These are phyloP conservation scores for Tetragonula carbonaria DNA, from an alignment of 2,888 invertebrate genomes.

Conservation along the genomic window DNA sequence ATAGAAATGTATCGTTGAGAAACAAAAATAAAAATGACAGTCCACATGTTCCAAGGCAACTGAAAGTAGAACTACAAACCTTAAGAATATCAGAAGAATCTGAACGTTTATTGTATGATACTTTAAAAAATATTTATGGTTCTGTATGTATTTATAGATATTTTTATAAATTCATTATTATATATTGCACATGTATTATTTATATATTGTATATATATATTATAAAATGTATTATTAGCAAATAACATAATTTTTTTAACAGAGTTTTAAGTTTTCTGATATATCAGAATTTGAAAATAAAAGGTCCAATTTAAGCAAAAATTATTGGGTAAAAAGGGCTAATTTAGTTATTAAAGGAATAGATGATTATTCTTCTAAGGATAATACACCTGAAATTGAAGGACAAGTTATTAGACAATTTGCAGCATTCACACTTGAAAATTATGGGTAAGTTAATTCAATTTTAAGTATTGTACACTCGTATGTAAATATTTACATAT, in stretches of 20 bases:
- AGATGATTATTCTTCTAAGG: slow-evolving; percentile 88
- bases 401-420: slow-evolving; percentile 89
- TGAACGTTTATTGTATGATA: slow-evolving; percentile 90
- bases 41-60: slow-evolving; percentile 61
- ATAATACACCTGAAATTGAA: slow-evolving; percentile 86
- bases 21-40: slow-evolving; percentile 13
- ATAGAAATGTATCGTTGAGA: slow-evolving; percentile 30
- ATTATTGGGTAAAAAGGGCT: slow-evolving; percentile 92
- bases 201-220: background rate
- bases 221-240: background rate
- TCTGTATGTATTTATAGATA: slow-evolving; percentile 84
- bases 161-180: background rate
- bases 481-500: slow-evolving; percentile 29
- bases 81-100: slow-evolving; percentile 88
- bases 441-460: slow-evolving; percentile 83
- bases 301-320: slow-evolving; percentile 88
- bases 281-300: slow-evolving; percentile 87
- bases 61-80: slow-evolving; percentile 91
- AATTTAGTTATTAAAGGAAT: slow-evolving; percentile 90
- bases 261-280: slow-evolving; percentile 85
- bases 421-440: slow-evolving; percentile 90
- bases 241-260: slow-evolving; percentile 38
- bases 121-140: slow-evolving; percentile 91
- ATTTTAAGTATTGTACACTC: slow-evolving; percentile 9
- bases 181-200: background rate